Evolutionary conservation across 1,140 invertebrate genomes (phyloP).

Genomic region (Temnothorax longispinosus): DNA sequence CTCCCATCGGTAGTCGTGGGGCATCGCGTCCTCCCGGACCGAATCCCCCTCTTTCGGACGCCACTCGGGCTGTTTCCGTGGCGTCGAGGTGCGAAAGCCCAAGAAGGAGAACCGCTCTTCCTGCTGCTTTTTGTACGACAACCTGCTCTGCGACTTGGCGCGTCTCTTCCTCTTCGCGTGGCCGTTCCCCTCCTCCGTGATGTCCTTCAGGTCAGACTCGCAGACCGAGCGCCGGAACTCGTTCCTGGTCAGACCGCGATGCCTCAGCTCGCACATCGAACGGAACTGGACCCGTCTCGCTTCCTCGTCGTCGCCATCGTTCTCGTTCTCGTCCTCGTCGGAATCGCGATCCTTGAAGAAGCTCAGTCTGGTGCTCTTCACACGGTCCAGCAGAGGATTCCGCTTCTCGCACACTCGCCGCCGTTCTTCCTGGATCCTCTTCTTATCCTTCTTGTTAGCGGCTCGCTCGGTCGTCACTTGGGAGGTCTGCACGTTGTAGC

Average conservation of each 20-base stretch:
- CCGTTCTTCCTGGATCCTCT: slow-evolving; percentile 83
- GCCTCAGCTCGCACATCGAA: slow-evolving; percentile 78
- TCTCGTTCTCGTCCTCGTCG: slow-evolving; percentile 79
- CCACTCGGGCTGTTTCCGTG: slow-evolving; percentile 61
- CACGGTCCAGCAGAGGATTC: slow-evolving; percentile 90
- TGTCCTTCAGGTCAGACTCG: slow-evolving; percentile 80
- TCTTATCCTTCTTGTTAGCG: slow-evolving; percentile 83
- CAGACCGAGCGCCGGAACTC: slow-evolving; percentile 81
- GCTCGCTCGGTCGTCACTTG: slow-evolving; percentile 83
- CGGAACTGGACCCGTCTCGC: slow-evolving; percentile 71
- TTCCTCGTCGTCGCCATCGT: slow-evolving; percentile 80
- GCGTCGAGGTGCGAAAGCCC: slow-evolving; percentile 72
- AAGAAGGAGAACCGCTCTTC: slow-evolving; percentile 80
- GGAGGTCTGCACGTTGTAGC: slow-evolving; percentile 88
- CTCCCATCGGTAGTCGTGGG: slow-evolving; percentile 61
- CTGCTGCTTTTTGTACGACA: slow-evolving; percentile 70
- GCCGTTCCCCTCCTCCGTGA: slow-evolving; percentile 77
- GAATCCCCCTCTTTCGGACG: slow-evolving; percentile 43
- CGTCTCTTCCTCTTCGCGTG: slow-evolving; percentile 79
- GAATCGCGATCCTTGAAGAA: slow-evolving; percentile 88
- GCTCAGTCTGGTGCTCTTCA: slow-evolving; percentile 90
- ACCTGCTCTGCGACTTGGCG: slow-evolving; percentile 81
- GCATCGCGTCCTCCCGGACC: background rate
- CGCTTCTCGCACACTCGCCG: slow-evolving; percentile 88
- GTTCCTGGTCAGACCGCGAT: slow-evolving; percentile 73